phyloP scores from a whole-genome alignment of 1,140 invertebrate species.

The Pseudomyrmex concolor region DNA sequence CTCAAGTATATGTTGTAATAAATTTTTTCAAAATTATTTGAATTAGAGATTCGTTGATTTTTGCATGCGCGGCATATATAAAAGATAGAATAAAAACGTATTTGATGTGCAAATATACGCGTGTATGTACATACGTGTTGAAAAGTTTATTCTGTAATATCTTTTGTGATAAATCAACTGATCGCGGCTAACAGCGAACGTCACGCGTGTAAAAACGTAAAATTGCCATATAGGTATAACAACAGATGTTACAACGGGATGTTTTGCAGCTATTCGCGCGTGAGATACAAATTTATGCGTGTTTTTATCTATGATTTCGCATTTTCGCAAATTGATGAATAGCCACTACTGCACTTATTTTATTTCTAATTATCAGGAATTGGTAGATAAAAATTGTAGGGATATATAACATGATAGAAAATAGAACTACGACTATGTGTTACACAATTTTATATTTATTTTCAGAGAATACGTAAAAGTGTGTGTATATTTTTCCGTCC shows the following conservation, averaged over 20 bases:
- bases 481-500: too few relatives aligned
- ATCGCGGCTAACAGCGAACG: conserved; percentile 36
- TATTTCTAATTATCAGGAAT: neutral
- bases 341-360: neutral
- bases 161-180: conserved; percentile 51
- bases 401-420: too few relatives aligned
- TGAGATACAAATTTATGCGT: neutral
- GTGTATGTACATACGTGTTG: neutral
- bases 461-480: too few relatives aligned
- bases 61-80: too few relatives aligned
- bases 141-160: conserved; percentile 54
- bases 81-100: conserved; percentile 20
- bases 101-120: conserved; percentile 15
- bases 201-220: conserved; percentile 61
- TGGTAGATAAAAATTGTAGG: too few relatives aligned
- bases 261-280: conserved; percentile 32
- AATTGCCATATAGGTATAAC: conserved; percentile 27
- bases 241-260: conserved; percentile 37
- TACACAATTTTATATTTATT: too few relatives aligned
- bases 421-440: too few relatives aligned
- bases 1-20: neutral
- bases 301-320: conserved; percentile 3
- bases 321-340: conserved; percentile 23
- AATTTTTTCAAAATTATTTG: too few relatives aligned
- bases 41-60: too few relatives aligned